Percentiles rank a stretch among this genome's conserved stretches.
These are phyloP conservation scores for Pseudomyrmex gracilis DNA, from an alignment of 1,140 invertebrate genomes.

Conservation along the genomic window DNA sequence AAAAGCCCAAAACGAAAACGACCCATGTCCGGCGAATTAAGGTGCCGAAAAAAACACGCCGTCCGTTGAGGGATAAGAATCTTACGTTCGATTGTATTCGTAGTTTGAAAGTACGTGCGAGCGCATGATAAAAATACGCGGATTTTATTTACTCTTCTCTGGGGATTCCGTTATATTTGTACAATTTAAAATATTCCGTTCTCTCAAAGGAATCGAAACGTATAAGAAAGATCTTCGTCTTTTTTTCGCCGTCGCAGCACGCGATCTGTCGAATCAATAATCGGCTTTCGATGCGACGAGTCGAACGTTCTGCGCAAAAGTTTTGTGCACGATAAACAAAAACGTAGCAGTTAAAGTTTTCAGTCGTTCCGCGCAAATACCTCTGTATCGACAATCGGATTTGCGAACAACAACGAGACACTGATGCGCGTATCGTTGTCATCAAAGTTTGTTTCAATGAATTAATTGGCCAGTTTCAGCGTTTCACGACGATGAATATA, in stretches of 20 bases:
- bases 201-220: constrained; percentile 17
- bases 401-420: neutral
- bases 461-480: too few species aligned
- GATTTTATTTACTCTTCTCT: neutral
- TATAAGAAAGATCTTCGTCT: neutral
- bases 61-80: too few species aligned
- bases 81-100: neutral
- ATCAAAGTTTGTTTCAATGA: too few species aligned
- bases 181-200: neutral
- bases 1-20: too few species aligned
- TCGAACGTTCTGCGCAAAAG: neutral
- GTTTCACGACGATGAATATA: too few species aligned
- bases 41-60: too few species aligned
- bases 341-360: neutral
- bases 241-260: neutral
- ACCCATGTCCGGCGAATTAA: too few species aligned
- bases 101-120: neutral
- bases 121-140: neutral
- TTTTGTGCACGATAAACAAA: neutral
- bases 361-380: neutral
- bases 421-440: too few species aligned
- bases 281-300: constrained; percentile 21
- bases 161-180: neutral
- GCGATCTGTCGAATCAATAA: neutral
- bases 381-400: neutral